phyloP scores from a whole-genome alignment of 2,113 vertebrate genomes.

The Hoplias malabaricus region DNA sequence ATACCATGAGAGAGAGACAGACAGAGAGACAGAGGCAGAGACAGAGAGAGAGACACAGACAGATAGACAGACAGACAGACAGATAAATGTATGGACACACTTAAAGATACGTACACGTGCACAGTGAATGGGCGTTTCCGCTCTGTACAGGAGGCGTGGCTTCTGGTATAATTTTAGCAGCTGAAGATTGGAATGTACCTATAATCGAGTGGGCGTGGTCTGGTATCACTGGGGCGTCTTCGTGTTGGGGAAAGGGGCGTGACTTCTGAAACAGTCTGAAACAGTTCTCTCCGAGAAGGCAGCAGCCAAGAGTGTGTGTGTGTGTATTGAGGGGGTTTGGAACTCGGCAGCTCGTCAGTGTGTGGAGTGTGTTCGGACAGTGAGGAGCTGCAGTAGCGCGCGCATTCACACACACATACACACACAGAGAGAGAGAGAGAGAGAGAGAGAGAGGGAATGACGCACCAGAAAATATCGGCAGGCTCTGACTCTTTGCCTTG shows the following conservation, averaged over 20 bases:
- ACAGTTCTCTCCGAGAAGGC: not conserved
- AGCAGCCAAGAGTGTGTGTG: conserved; percentile 37
- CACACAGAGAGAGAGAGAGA: conserved; percentile 50
- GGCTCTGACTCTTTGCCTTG: not conserved
- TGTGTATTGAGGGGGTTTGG: conserved; percentile 28
- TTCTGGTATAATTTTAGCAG: too few relatives aligned
- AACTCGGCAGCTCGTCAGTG: not conserved
- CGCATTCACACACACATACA: too few relatives aligned
- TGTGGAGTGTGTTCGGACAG: not conserved
- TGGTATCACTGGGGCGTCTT: too few relatives aligned
- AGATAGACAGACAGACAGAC: not conserved
- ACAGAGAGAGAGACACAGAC: not conserved
- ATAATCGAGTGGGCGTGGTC: not conserved
- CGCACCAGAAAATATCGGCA: conserved; percentile 36
- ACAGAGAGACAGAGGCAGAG: not conserved
- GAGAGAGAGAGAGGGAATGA: conserved; percentile 47
- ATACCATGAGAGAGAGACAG: too few relatives aligned
- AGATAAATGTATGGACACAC: not conserved
- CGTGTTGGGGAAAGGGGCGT: not conserved
- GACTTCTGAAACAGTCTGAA: not conserved
- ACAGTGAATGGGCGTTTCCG: too few relatives aligned
- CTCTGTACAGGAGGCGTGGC: too few relatives aligned
- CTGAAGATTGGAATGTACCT: too few relatives aligned
- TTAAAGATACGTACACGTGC: too few relatives aligned
- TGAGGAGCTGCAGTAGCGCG: conserved; percentile 49